These are phyloP conservation scores for Percopsis transmontana DNA, from an alignment of 2,113 vertebrate species.

Conservation along the genomic window DNA sequence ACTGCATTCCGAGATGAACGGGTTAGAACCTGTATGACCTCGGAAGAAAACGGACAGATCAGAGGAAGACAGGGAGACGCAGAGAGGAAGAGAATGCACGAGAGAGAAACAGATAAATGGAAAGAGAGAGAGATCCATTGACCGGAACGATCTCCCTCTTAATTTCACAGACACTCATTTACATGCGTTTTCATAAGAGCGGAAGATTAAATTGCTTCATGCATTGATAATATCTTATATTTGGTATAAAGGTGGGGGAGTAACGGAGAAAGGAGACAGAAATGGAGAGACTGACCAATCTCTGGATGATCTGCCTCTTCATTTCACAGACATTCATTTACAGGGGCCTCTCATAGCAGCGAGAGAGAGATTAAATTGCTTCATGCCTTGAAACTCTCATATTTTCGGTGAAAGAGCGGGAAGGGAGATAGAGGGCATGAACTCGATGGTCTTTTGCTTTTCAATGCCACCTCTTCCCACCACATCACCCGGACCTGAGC, in stretches of 20 bases:
- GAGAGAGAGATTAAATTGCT: slow-evolving; percentile 68
- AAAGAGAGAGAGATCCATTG: slow-evolving; percentile 30
- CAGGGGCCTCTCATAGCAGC: slow-evolving; percentile 56
- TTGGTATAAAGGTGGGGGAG: slow-evolving; percentile 58
- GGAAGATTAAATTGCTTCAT: slow-evolving; percentile 75
- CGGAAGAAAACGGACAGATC: slow-evolving; percentile 68
- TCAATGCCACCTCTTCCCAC: slow-evolving; percentile 54
- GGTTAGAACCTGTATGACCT: slow-evolving; percentile 54
- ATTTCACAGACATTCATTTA: slow-evolving; percentile 70
- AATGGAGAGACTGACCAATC: slow-evolving; percentile 62
- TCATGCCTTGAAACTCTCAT: slow-evolving; percentile 75
- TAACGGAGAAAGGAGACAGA: slow-evolving; percentile 25
- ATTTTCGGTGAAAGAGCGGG: slow-evolving; percentile 62
- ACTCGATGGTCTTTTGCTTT: slow-evolving; percentile 50
- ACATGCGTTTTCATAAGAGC: slow-evolving; percentile 70
- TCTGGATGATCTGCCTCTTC: slow-evolving; percentile 55
- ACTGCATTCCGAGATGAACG: background rate
- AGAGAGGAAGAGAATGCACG: slow-evolving; percentile 33
- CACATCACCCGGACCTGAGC: slow-evolving; percentile 11
- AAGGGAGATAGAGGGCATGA: slow-evolving; percentile 65
- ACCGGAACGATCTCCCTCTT: slow-evolving; percentile 63
- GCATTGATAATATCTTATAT: slow-evolving; percentile 76
- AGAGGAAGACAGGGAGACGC: slow-evolving; percentile 14
- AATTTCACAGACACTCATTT: slow-evolving; percentile 74
- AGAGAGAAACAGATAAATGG: slow-evolving; percentile 23